Base-by-base conservation (phyloP, 1,140 invertebrate species). In the Pectinophora gossypiella region DNA sequence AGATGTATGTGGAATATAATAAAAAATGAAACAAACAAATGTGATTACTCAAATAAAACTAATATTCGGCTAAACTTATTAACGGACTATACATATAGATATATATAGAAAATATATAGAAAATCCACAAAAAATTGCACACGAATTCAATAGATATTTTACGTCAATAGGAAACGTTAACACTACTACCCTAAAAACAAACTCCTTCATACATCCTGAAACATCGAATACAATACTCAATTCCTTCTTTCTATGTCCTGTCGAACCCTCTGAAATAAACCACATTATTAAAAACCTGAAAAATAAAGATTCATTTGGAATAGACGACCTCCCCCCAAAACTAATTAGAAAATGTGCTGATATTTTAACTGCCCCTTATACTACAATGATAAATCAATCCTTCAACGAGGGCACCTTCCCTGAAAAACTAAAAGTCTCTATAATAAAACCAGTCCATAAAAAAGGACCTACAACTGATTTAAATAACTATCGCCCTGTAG, bases 371-470 rank as follows among this genome's bases (percentile, higher is more conserved):
- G 16, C 3, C 23, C 46, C 46, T 15, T 35, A 35, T 7, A 48
- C 46, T 10, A 1, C 6, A 2, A 10, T 48, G 18, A 35, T 48
- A 35, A 48, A 48, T 19, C 46, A 48, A 48, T 48, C 46, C 15
- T 48, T 48, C 16, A n/a, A 18, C 2, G 15, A 48, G 35, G 46
- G 46, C 15, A 10, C 12, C 10, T 48, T 48, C 35, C 46, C 46
- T 6, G 46, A 48, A 35, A 23, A 22, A 9, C 22, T 48, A 10
- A 48, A 48, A 35, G 35, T 48, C 13, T 27, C 46, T 2, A 5
- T 48, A 35, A 18, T 48, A 18, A 48, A 48, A 48, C 46, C 46
- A 7, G 20, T 48, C 15, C 23, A 48, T n/a, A 48, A 48, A 32
- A 49, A 49, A n/a, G 48, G 48, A 38, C 32, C 38, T 13, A 49